phyloP scores from a whole-genome alignment of 2,888 invertebrate genomes.

The Monopis laevigella region DNA sequence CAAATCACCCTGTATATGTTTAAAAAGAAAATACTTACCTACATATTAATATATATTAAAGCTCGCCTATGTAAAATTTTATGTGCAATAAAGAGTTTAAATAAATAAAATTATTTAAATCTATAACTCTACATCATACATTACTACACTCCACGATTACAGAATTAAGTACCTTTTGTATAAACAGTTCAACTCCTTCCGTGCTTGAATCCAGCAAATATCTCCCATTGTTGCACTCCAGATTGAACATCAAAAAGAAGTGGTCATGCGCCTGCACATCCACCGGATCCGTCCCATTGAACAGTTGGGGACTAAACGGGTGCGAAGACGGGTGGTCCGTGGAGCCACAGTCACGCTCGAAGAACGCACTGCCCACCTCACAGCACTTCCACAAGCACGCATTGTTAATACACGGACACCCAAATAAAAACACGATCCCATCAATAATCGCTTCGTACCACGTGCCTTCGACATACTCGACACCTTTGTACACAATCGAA shows the following conservation, averaged over 20 bases:
- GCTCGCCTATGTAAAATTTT: too few species aligned
- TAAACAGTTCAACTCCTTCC: slow-evolving; percentile 31
- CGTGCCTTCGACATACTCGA: slow-evolving; percentile 33
- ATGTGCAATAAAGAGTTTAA: too few species aligned
- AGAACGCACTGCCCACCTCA: slow-evolving; percentile 26
- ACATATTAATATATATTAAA: too few species aligned
- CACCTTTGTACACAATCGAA: slow-evolving; percentile 34
- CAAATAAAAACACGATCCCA: slow-evolving; percentile 26
- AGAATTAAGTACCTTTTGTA: slow-evolving; percentile 39
- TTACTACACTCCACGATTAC: neutral
- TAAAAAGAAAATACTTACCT: too few species aligned
- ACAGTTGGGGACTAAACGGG: slow-evolving; percentile 44
- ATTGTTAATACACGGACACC: slow-evolving; percentile 48
- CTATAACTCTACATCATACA: too few species aligned
- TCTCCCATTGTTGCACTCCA: slow-evolving; percentile 30
- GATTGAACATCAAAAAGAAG: slow-evolving; percentile 40
- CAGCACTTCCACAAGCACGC: slow-evolving; percentile 51
- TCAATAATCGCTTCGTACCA: slow-evolving; percentile 39
- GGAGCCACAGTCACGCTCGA: slow-evolving; percentile 29
- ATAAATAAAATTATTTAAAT: too few species aligned
- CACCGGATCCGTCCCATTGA: slow-evolving; percentile 29
- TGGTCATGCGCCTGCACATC: slow-evolving; percentile 29
- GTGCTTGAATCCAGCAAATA: slow-evolving; percentile 35
- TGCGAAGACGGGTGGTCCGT: slow-evolving; percentile 24
- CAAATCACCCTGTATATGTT: too few species aligned